These are phyloP conservation scores for Zelleria hepariella DNA, from an alignment of 2,888 invertebrate genomes.

Conservation along the genomic window DNA sequence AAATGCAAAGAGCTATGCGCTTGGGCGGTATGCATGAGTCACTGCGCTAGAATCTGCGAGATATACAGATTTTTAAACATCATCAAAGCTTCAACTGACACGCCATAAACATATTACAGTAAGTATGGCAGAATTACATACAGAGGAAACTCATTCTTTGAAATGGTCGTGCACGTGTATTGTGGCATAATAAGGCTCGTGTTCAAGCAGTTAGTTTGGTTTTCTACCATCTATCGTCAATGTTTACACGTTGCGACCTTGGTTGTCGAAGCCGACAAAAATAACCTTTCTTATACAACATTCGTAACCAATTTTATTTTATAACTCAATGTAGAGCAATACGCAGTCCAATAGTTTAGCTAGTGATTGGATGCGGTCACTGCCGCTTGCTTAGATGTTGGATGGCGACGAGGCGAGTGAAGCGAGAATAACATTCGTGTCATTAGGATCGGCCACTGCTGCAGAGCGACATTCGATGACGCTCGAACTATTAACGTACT, in stretches of 20 bases:
- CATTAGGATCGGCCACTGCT: constrained; percentile 1
- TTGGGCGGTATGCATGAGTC: constrained; percentile 28
- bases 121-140: constrained; percentile 3
- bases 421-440: neutral
- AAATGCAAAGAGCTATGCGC: constrained; percentile 35
- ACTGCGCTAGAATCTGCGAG: constrained; percentile 26
- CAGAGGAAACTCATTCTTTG: no score
- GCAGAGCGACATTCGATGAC: neutral
- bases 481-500: neutral
- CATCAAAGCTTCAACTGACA: neutral
- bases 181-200: neutral
- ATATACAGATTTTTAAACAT: neutral
- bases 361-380: constrained; percentile 3
- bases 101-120: neutral
- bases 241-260: constrained; percentile 29
- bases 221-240: constrained; percentile 21
- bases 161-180: no score
- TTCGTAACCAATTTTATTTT: constrained; percentile 22
- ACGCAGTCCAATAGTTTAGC: neutral
- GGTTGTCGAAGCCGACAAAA: constrained; percentile 30
- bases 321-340: neutral
- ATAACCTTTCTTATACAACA: constrained; percentile 35
- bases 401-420: neutral
- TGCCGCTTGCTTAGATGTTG: neutral
- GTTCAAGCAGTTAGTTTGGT: constrained; percentile 14